phyloP scores from a whole-genome alignment of 2,113 vertebrate species.

The Oceanites oceanicus region DNA sequence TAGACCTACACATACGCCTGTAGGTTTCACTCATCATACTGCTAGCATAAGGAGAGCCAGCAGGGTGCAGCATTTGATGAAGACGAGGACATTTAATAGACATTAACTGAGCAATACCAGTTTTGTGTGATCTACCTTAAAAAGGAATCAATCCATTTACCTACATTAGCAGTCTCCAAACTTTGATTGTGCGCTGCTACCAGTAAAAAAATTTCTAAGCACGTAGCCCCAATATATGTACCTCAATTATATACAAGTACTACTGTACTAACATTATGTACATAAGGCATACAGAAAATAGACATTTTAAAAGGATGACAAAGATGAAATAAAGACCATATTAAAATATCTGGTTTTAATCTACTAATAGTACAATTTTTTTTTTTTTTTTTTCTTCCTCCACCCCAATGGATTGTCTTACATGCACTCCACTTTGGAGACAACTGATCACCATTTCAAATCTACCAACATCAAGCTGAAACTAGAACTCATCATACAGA shows the following conservation, averaged over 20 bases:
- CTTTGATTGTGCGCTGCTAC: neutral
- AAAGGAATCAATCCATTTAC: neutral
- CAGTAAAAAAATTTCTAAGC: neutral
- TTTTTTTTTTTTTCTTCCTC: neutral
- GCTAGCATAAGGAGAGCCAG: neutral
- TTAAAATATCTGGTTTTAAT: neutral
- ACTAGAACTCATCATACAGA: neutral
- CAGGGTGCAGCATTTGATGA: neutral
- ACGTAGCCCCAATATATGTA: neutral
- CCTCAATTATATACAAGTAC: neutral
- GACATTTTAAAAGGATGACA: neutral
- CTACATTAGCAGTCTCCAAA: neutral
- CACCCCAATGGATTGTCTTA: neutral
- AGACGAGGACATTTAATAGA: neutral
- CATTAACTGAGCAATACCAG: neutral
- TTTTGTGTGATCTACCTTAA: neutral
- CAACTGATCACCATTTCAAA: neutral
- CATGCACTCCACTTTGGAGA: neutral
- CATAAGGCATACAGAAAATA: neutral
- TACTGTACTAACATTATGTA: neutral
- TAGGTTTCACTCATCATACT: neutral
- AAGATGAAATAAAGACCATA: neutral
- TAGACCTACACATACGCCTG: accelerated
- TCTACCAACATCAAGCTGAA: neutral
- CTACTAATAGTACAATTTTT: neutral